Percentiles rank a stretch among this genome's conserved stretches.
Evolutionary conservation across 1,140 invertebrate genomes (phyloP).

Genomic region (Formica selysi): DNA sequence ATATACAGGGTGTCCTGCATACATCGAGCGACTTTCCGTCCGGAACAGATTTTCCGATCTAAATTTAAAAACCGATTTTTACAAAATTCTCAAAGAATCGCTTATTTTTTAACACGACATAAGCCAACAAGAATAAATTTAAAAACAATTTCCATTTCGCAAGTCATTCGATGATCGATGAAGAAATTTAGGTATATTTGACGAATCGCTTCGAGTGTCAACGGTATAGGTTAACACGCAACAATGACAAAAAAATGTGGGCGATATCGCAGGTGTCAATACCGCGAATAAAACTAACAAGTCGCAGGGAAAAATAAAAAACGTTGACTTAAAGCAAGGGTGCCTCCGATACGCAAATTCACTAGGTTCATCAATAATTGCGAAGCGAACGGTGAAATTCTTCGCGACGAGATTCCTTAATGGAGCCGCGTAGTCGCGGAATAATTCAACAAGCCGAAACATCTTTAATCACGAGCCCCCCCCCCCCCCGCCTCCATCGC

Average conservation of each 20-base stretch:
- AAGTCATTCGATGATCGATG: not conserved
- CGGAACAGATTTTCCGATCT: not conserved
- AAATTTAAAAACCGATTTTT: not conserved
- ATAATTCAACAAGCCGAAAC: conserved; percentile 73
- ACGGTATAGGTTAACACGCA: not conserved
- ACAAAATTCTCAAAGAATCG: not conserved
- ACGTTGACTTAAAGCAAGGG: not conserved
- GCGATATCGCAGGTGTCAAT: not conserved
- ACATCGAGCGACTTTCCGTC: not conserved
- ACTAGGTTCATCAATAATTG: conserved; percentile 55
- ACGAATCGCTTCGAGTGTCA: not conserved
- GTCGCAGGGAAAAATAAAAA: conserved; percentile 10
- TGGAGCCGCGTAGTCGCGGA: conserved; percentile 44
- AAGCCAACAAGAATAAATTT: not conserved
- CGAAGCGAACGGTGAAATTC: conserved; percentile 44
- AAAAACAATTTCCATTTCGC: too few species aligned
- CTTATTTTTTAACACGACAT: not conserved
- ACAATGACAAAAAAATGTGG: not conserved
- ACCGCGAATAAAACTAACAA: not conserved
- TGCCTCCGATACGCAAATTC: conserved; percentile 37
- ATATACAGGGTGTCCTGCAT: conserved; percentile 6
- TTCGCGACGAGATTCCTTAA: conserved; percentile 56
- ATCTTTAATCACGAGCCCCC: conserved; percentile 74
- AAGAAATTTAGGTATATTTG: not conserved
- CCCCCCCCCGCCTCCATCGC: too few species aligned